Base-by-base conservation (phyloP, 2,797 vertebrate genomes). In the Jordanella pulchra region DNA sequence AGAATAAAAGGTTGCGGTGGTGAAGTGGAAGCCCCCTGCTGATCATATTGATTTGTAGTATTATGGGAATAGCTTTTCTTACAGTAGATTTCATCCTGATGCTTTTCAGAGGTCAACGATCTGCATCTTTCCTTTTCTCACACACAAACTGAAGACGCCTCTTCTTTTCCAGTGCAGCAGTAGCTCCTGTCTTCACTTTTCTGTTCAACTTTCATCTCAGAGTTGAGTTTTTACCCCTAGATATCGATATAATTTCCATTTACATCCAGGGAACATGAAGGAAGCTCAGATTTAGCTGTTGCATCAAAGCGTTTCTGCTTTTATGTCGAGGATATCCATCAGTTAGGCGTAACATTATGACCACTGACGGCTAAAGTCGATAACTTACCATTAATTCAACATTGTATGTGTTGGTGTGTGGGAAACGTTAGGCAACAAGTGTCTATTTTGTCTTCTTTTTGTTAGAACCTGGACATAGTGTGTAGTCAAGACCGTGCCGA, bases 51-150 rank as follows among this genome's bases (percentile, higher is more conserved):
- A 75, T 83, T 81, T 75, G 77, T 67, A 64, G 72, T 73, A 71
- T 79, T 77, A 77, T 76, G 39, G 72, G 82, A 77, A 74, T 21
- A 45, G 71, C 64, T 56, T 74, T 83, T 82, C 67, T 69, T 78
- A 47, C 80, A 70, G 48, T 48, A 71, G 68, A 72, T 67, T 79
- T 48, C 80, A 51, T 68, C 50, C 51, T 71, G 60, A 30, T 67
- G 70, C 1, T 42, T 72, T 18, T 82, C 78, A 63, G 76, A 82
- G 85, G 79, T 87, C 77, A 78, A 50, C 53, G 67, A 86, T 83
- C 58, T 81, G 54, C 48, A 80, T 81, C 80, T 55, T 48, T 28
- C 69, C 58, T 82, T 87, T 86, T 72, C 32, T 69, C 42, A 56
- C 48, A 4, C n/a, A 32, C 66, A 18, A 56, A 39, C 42, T 27